Base-by-base conservation (phyloP, 2,888 invertebrate species). In the Cheilosia scutellata region DNA sequence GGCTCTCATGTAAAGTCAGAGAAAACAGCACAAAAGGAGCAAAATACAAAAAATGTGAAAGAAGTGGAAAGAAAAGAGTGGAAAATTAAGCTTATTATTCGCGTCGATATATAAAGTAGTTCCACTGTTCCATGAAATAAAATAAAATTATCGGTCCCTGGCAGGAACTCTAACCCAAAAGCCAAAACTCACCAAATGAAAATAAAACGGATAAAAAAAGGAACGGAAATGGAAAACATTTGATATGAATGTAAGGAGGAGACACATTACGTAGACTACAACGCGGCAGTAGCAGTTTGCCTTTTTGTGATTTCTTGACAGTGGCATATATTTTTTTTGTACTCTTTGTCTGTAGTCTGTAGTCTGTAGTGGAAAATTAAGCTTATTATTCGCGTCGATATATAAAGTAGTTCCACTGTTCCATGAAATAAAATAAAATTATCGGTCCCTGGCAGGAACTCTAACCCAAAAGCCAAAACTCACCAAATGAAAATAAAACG, bases 231-330 rank as follows among this genome's bases (percentile, higher is more conserved):
- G 16, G 58, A 29, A 71, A 74, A 40, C 55, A 66, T 72, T 82
- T 63, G 62, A 47, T 76, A 55, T 7, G 40, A 37, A 71, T 71
- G 57, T 82, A 76, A 66, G 37, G 11, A 37, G 37, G 11, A 70
- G 63, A 57, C 57, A 76, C 62, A 44, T 65, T 37, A 53, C 40
- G 51, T 53, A 20, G 27, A 42, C 13, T 37, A 16, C 33, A 16
- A 9, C 42, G 27, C 62, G 29, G 33, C 58, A 44, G 40, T 49
- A 20, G 27, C 57, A 44, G 40, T 49, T 47, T 25, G 63, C 29
- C 66, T 57, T 83, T 79, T 83, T 78, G 79, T 79, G 79, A 74
- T 79, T 83, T 83, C 63, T 74, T 83, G 68, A 79, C 74, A 74
- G 79, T 83, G 83, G 55, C 79, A 79, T 51, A 74, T 44, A 74